Evolutionary conservation across 2,113 vertebrate species (phyloP), one percentile per base, ranked within the genome.

Genomic region (Onychostoma macrolepis): DNA sequence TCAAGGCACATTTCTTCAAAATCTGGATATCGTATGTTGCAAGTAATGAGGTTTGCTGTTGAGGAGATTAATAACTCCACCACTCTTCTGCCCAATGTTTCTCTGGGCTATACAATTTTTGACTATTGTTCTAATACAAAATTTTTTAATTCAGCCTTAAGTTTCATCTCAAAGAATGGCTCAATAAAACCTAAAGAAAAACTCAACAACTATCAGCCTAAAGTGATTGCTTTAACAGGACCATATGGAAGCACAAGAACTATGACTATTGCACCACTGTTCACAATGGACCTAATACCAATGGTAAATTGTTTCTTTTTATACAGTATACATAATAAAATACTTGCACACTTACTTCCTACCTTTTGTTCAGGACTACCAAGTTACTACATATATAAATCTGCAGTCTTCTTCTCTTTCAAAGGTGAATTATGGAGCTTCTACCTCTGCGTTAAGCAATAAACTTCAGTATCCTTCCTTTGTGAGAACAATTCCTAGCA

Each of bases 11-110:
- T 0, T 0, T 92, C 95, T 13, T 83, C 75, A 56, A 24, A 88
- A 4, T 24, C 94, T 0, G 91, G 93, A 41, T 96, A 96, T 91
- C 93, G 91, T 77, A 93, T 93, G 67, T 89, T 96, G 67, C 96
- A 96, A 82, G 87, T 96, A 78, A 95, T 97, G 96, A 93, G 96
- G 65, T 95, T 97, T 0, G 28, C 94, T 0, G 83, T 97, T 0
- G 93, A 97, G 80, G 94, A 97, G 91, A 96, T 98, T 63, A 98
- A 97, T 90, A 97, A 97, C 89, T 95, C 96, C 76, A 96, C 93
- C 0, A 0, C 26, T 1, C 93, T 98, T 1, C 94, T 98, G 8
- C 96, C 97, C 33, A 93, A 94, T 0, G 28, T 97, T 48, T 94
- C 95, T 0, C 88, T 98, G 26, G 96, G 96, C 48, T 98, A 96